Evolutionary conservation across 2,888 invertebrate genomes (phyloP), one percentile per base, ranked within the genome.

Genomic region (Brachyptera risi): DNA sequence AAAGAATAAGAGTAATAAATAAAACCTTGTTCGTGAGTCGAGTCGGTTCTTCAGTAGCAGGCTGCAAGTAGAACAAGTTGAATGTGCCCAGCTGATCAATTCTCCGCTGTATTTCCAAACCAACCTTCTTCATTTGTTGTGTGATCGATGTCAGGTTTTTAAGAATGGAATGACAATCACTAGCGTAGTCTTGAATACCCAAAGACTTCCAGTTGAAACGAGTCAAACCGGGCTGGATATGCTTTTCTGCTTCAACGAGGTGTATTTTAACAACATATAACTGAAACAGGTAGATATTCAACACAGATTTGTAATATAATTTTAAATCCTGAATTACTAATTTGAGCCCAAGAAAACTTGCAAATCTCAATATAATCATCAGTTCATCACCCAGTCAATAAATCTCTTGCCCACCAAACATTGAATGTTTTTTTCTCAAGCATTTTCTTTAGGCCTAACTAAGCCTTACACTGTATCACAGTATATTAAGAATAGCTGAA

Each of bases 141-240:
- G 87, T 83, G 9, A 87, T 79, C 0, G 87, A 86, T 64, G 78
- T 78, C 3, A 90, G 73, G 23, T 82, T 81, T 65, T 85, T 82
- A 7, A 85, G 73, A 26, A 80, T 77, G 60, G 73, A 71, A 56
- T 78, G 75, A 67, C 87, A 85, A 51, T 78, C 78, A 0, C 75
- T 71, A 1, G 85, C 80, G 72, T 88, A 96, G 63, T 90, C 89
- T 15, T 78, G 77, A 44, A 95, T 90, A 24, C 89, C 88, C 13
- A 94, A 79, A 0, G 92, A 90, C 64, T 87, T 87, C 95, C 96
- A 96, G 47, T 88, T 90, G 60, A 92, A 84, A 26, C 93, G 81
- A 1, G 86, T 86, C 0, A 91, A 77, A 0, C 95, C 95, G 1
- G 92, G 91, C 69, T 90, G 83, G 54, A 92, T 85, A 56, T 84